Conservation (phyloP, 2,888 invertebrate genomes). For the Nomada flava region DNA sequence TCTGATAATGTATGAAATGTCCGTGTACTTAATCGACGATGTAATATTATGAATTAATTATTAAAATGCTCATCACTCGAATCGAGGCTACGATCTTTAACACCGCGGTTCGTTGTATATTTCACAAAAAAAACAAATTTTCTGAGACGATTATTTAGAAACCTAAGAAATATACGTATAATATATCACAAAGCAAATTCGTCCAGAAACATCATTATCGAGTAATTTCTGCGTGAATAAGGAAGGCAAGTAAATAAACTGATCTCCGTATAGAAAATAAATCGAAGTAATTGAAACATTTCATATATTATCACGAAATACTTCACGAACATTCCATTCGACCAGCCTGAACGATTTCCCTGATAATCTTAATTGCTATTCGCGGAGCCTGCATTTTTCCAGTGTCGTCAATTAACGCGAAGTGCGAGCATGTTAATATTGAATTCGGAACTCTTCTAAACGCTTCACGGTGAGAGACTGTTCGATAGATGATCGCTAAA, state of each 20-base stretch:
- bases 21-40: background rate
- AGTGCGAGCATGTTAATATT: conserved; percentile 61
- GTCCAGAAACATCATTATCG: no score
- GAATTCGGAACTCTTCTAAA: conserved; percentile 72
- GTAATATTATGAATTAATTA: no score
- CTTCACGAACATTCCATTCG: background rate
- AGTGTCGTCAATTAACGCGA: conserved; percentile 64
- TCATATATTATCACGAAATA: background rate
- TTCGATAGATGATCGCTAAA: conserved; percentile 64
- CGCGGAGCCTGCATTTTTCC: conserved; percentile 40
- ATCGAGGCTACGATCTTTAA: no score
- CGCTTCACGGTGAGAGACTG: conserved; percentile 60
- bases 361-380: conserved; percentile 34
- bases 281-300: background rate
- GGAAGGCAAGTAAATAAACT: no score
- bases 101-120: no score
- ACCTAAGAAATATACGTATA: no score
- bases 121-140: no score
- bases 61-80: no score
- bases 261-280: background rate
- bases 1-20: background rate
- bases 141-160: no score
- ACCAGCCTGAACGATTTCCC: background rate
- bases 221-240: no score
- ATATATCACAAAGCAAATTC: no score